Percentiles rank a stretch among this genome's conserved stretches.
Conservation (phyloP, 2,113 vertebrate genomes). For the Arvicanthis niloticus region DNA sequence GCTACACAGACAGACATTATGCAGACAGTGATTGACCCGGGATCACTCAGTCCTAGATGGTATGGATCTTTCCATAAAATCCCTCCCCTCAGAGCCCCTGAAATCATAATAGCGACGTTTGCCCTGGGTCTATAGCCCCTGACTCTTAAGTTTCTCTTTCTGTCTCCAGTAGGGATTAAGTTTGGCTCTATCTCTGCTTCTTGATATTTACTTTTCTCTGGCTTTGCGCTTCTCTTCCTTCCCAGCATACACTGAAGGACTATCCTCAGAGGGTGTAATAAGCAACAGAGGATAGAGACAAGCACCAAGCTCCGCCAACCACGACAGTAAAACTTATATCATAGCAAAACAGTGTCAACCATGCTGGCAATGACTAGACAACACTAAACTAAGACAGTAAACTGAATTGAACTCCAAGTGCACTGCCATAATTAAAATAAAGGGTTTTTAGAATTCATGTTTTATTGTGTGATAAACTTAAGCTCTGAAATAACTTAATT, state of each 20-base stretch:
- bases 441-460: background rate
- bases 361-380: background rate
- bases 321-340: background rate
- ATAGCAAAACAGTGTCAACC: background rate
- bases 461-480: conserved; percentile 15
- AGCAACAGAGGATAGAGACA: background rate
- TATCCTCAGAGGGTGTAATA: background rate
- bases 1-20: too few relatives aligned
- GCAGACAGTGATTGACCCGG: too few relatives aligned
- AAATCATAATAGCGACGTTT: background rate
- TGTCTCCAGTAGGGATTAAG: background rate
- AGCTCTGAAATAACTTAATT: background rate
- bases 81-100: background rate
- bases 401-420: background rate
- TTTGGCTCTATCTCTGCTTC: background rate
- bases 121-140: background rate
- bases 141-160: background rate
- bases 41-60: background rate
- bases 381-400: background rate
- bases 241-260: background rate
- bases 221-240: background rate
- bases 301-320: background rate
- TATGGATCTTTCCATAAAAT: background rate
- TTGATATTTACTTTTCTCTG: background rate
- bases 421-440: conserved; percentile 31